Evolutionary conservation across 2,888 invertebrate genomes (phyloP), one percentile per base, ranked within the genome.

Genomic region (Gastracanthus pulcherrimus): DNA sequence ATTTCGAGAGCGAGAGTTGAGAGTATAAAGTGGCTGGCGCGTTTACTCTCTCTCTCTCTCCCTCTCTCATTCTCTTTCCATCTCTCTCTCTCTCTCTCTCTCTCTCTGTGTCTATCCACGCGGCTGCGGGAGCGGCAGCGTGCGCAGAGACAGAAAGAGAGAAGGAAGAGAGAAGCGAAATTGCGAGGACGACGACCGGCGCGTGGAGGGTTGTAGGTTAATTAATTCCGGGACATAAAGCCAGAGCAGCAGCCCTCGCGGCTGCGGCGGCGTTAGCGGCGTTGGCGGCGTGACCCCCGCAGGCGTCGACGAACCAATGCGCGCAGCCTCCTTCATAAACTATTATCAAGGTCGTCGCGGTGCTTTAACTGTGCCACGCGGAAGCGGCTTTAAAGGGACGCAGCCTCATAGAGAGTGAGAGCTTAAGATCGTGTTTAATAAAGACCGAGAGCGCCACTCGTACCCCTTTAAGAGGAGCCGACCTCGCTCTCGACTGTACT

Each of bases 221-320:
- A 90, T 90, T 90, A 89, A 90, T 90, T 90, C 89, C 88, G 87
- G 88, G 86, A 88, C 89, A 89, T 89, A 89, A 90, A 89, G 86
- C 85, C 87, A 86, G 84, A 79, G 78, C 81, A 83, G 82, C 77
- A 82, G 82, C 81, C 84, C 66, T 81, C 83, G 84, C 83, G 83
- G 81, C 84, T 74, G 77, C 75, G 72, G 58, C 64, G 77, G 76
- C 80, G n/a, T n/a, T n/a, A n/a, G n/a, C n/a, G n/a, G 75, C 76
- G 70, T n/a, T 77, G 41, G 6, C 26, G 55, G 26, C 41, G 70
- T 51, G 19, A 66, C 66, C 69, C n/a, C 48, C 45, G n/a, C n/a
- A n/a, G n/a, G n/a, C n/a, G n/a, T n/a, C n/a, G n/a, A n/a, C n/a
- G n/a, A 48, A 78, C 60, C 76, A 72, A 60, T 72, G 83, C 83